Conservation (phyloP, 2,797 vertebrate species). For the Enteromius paludinosus region DNA sequence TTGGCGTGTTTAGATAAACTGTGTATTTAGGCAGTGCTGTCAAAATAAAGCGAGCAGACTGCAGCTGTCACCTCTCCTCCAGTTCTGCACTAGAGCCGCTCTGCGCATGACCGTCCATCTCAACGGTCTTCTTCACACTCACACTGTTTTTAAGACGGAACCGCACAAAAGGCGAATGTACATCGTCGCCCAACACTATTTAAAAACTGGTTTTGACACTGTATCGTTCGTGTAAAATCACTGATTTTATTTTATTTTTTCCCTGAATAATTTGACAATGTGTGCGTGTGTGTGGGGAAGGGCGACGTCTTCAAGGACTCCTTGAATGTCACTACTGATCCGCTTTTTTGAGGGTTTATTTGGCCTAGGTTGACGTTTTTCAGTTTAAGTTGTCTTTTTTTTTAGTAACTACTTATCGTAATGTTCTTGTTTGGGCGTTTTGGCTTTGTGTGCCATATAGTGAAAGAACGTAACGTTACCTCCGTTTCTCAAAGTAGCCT, state of each 20-base stretch:
- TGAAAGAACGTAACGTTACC: not conserved
- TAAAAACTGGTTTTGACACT: not conserved
- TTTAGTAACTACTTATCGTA: not conserved
- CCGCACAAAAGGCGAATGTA: not conserved
- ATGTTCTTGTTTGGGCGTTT: not conserved
- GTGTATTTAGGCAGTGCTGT: not conserved
- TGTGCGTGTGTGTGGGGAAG: not conserved
- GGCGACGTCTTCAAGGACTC: conserved; percentile 51
- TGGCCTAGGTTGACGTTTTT: not conserved
- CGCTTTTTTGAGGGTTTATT: not conserved
- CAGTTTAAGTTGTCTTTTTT: not conserved
- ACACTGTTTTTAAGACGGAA: not conserved
- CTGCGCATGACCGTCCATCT: conserved; percentile 25
- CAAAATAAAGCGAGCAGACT: not conserved
- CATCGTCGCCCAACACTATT: not conserved
- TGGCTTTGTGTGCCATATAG: not conserved
- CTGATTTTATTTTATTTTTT: no score
- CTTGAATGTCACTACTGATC: conserved; percentile 47
- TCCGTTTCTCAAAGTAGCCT: not conserved
- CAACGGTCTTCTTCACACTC: not conserved
- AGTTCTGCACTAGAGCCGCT: conserved; percentile 19
- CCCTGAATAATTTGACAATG: not conserved
- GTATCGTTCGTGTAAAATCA: not conserved
- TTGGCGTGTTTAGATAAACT: not conserved
- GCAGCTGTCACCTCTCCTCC: conserved; percentile 44